Evolutionary conservation across 2,113 vertebrate species (phyloP).

Genomic region (Protomyctophum bolini): DNA sequence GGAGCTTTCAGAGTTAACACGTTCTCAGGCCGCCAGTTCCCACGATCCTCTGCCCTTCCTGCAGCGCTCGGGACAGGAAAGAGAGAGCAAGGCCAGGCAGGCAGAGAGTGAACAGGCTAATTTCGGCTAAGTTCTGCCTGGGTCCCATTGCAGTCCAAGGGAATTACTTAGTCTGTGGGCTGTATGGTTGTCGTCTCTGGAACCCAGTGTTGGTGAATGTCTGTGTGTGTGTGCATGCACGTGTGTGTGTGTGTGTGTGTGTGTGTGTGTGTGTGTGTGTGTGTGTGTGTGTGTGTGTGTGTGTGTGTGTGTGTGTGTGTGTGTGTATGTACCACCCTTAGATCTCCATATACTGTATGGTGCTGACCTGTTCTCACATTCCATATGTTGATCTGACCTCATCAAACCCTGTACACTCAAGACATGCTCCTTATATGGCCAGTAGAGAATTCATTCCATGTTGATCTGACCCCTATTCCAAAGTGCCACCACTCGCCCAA

Average conservation of each 20-base stretch:
- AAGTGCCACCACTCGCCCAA: no score
- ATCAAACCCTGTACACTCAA: no score
- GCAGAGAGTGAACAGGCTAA: conserved; percentile 22
- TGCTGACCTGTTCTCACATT: no score
- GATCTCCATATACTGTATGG: no score
- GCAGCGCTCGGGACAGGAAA: conserved; percentile 60
- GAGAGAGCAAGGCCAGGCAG: conserved; percentile 33
- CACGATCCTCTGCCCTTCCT: conserved; percentile 79
- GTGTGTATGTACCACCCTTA: not conserved
- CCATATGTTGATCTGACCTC: no score
- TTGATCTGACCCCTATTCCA: no score
- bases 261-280: not conserved
- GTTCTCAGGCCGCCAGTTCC: conserved; percentile 55
- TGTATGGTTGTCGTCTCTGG: conserved; percentile 8
- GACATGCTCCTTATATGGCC: no score
- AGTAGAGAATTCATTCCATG: no score
- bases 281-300: not conserved
- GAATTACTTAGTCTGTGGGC: conserved; percentile 31
- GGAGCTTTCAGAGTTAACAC: conserved; percentile 42
- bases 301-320: not conserved
- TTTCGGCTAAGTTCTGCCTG: conserved; percentile 21
- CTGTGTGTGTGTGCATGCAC: not conserved
- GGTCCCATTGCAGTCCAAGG: conserved; percentile 39
- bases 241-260: not conserved
- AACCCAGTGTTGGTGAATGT: not conserved